Base-by-base conservation (phyloP, 2,888 invertebrate species). In the Morinoia aosen region DNA sequence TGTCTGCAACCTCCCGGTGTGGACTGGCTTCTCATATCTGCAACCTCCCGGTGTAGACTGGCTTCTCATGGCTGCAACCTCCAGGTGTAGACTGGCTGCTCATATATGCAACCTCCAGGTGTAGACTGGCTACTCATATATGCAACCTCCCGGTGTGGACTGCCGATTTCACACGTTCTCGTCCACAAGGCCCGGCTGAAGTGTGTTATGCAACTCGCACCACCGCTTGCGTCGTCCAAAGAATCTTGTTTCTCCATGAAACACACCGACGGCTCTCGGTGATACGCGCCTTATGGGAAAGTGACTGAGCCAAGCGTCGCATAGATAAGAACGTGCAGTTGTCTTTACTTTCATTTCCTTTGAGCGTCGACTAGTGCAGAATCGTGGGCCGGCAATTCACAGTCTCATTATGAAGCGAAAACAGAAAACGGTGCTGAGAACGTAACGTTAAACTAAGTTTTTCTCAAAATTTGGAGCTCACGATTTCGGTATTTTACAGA, bases 331-430 rank as follows among this genome's bases (percentile, higher is more conserved):
- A 19, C 76, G 76, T 76, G 76, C 76, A 19, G 76, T 76, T 76
- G 76, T 76, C 76, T 76, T 16, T 76, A 76, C 76, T 76, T 76
- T 76, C 76, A 76, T 76, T 76, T 76, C 76, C 76, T 76, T 76
- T 76, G 10, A 76, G 76, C 76, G 76, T 10, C 33, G 76, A 25
- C 76, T 76, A 19, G 2, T 76, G 76, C 76, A 33, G 76, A 76
- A 76, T 76, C 76, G 76, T 76, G 76, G 76, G 76, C 76, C 33
- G 76, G 76, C 76, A 76, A 25, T 76, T 76, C 25, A 33, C 33
- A 76, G 25, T 76, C 76, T 19, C 76, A 76, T 76, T 76, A 76
- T 33, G 25, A 2, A 19, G 61, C 61, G 19, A 76, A 76, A 16
- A 25, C 33, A 33, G 76, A 33, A 19, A 48, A 76, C 25, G 76